Conservation (phyloP, 2,113 vertebrate genomes). For the Empidonax traillii region DNA sequence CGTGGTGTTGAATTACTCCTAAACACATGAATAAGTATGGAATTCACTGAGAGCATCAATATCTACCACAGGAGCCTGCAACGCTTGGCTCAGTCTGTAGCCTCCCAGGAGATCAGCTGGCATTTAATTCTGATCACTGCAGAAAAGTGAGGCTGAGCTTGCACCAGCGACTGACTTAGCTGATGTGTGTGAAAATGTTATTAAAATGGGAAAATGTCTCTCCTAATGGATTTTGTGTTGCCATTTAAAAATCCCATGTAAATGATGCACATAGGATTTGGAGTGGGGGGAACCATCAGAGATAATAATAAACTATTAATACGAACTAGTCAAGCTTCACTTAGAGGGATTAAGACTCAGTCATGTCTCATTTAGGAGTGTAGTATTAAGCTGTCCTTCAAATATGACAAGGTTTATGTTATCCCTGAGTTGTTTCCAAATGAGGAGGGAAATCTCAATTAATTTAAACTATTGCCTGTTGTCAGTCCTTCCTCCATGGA, state of each 20-base stretch:
- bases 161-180: slow-evolving; percentile 15
- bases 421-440: slow-evolving; percentile 38
- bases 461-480: slow-evolving; percentile 29
- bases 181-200: slow-evolving; percentile 28
- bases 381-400: slow-evolving; percentile 30
- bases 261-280: slow-evolving; percentile 55
- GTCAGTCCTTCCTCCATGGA: not conserved
- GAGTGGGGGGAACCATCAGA: slow-evolving; percentile 20
- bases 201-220: slow-evolving; percentile 47
- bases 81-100: not conserved
- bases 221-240: slow-evolving; percentile 46
- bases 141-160: slow-evolving; percentile 29
- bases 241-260: slow-evolving; percentile 26
- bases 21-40: not conserved
- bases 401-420: slow-evolving; percentile 40
- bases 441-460: slow-evolving; percentile 33
- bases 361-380: slow-evolving; percentile 38
- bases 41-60: not conserved
- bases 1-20: not conserved
- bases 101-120: slow-evolving; percentile 13
- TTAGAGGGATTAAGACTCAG: slow-evolving; percentile 37
- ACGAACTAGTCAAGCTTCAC: slow-evolving; percentile 35
- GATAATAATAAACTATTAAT: slow-evolving; percentile 41
- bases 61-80: not conserved
- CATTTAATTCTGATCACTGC: slow-evolving; percentile 56